phyloP scores from a whole-genome alignment of 2,797 vertebrate genomes.

The Smutsia gigantea region DNA sequence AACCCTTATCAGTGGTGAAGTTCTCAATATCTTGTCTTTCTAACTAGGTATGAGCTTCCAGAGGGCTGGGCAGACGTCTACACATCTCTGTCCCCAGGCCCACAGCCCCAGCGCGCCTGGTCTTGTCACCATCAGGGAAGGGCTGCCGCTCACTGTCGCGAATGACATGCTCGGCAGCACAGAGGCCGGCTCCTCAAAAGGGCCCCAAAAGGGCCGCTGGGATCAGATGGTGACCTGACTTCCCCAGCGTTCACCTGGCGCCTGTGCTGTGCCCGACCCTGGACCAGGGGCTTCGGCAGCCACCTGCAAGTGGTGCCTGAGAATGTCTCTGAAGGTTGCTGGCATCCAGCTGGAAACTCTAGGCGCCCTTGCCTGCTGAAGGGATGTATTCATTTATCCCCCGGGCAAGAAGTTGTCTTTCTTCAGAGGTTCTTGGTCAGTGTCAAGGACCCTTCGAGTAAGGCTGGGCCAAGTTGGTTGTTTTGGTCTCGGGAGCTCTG shows the following conservation, averaged over 20 bases:
- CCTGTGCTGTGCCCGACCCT: fast-evolving
- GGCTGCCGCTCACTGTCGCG: neutral
- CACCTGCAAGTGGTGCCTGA: fast-evolving
- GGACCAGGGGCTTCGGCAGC: neutral
- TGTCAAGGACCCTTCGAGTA: neutral
- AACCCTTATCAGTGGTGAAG: slow-evolving; percentile 52
- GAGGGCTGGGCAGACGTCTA: neutral
- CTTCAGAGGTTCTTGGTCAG: fast-evolving
- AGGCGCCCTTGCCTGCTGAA: fast-evolving
- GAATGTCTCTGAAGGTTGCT: neutral
- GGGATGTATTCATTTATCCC: neutral
- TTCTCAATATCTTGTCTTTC: slow-evolving; percentile 46
- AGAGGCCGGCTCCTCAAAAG: fast-evolving
- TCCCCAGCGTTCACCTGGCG: fast-evolving
- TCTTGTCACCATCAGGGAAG: neutral
- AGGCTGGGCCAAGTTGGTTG: neutral
- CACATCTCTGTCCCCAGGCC: neutral
- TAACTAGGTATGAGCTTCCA: neutral
- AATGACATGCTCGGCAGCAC: neutral
- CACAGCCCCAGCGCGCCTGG: fast-evolving
- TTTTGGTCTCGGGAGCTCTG: neutral
- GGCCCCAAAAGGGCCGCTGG: fast-evolving
- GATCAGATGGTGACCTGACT: neutral
- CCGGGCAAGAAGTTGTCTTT: neutral
- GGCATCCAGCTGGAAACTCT: neutral